Evolutionary conservation across 2,888 invertebrate species (phyloP), one percentile per base, ranked within the genome.

Genomic region (Actias luna): DNA sequence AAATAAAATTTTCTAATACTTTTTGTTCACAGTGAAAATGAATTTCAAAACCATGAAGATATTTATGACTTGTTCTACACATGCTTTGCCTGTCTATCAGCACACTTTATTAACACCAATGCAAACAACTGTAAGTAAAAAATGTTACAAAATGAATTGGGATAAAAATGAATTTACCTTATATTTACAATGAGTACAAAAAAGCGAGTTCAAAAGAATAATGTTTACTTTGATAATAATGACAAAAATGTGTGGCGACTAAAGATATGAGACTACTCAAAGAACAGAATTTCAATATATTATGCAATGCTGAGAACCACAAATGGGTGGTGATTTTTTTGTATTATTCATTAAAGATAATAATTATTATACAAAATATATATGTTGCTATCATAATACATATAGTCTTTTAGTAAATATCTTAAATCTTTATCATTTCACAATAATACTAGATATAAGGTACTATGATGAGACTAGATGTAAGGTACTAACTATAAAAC

Each of bases 21-120:
- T 62, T 68, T 69, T 67, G 79, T 80, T 94, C 94, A 60, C 93
- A 98, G 98, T 89, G 98, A 98, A 93, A 94, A 94, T 78, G 97
- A 98, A 80, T 96, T 98, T 84, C 93, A 96, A 74, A 95, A 95
- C 72, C 97, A 97, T 92, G 97, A 97, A 78, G 96, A 96, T 71
- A 95, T 95, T 70, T 95, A 96, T 87, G 96, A 96, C 78, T 94
- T 95, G 67, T 98, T 98, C 93, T 98, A 97, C 90, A 96, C 97
- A 77, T 95, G 97, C 68, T 97, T 98, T 92, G 96, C 96, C 69
- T 96, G 97, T 62, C 92, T 98, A 72, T 95, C 97, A 67, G 96
- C 97, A 58, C 97, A 98, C 89, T 97, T 96, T 84, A 95, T 98
- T 80, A 96, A 96, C 84, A 81, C 94, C 74, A 95, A 95, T 90